Evolutionary conservation across 2,113 vertebrate species (phyloP), one percentile per base, ranked within the genome.

Genomic region (Casuarius casuarius): DNA sequence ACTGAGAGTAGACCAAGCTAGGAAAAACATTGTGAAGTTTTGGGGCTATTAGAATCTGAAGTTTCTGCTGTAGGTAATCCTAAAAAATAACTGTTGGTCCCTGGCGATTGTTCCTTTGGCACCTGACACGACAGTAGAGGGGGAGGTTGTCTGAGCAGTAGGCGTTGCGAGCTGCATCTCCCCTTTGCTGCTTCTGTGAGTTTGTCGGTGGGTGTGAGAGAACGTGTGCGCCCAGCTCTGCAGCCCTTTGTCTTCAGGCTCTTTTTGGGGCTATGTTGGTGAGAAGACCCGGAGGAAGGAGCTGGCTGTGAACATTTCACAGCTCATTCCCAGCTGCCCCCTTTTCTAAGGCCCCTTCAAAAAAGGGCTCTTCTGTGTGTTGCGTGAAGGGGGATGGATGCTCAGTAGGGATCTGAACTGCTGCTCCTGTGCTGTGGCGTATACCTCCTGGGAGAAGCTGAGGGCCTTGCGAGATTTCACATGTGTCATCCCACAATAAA

Each of bases 341-440:
- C 3, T 4, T 14, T 46, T n/a, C 19, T 7, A 40, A 29, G 62
- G 16, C 13, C 38, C 9, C 40, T 85, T 49, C 13, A 5, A 56
- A 56, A 9, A 6, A 19, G 56, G 38, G 25, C 33, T 76, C 71
- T n/a, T 31, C 58, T n/a, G 58, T 20, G 29, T 15, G n/a, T 40
- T 12, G 0, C 2, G 23, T 0, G 1, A 10, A n/a, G 15, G 9
- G 12, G 12, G 4, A 8, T 0, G 12, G 4, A 8, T 0, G 49
- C 20, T 49, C 23, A 4, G 42, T 1, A 5, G 48, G 54, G n/a
- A 29, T 78, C 17, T 0, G 15, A 28, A n/a, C 26, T 7, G 29
- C 10, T 16, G 56, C 3, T 78, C 21, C 58, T 10, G 17, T n/a
- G 25, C 28, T 8, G 31, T 23, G 38, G 20, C 5, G 1, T 1